phyloP scores from a whole-genome alignment of 2,797 vertebrate species.

The Rousettus madagascariensis region DNA sequence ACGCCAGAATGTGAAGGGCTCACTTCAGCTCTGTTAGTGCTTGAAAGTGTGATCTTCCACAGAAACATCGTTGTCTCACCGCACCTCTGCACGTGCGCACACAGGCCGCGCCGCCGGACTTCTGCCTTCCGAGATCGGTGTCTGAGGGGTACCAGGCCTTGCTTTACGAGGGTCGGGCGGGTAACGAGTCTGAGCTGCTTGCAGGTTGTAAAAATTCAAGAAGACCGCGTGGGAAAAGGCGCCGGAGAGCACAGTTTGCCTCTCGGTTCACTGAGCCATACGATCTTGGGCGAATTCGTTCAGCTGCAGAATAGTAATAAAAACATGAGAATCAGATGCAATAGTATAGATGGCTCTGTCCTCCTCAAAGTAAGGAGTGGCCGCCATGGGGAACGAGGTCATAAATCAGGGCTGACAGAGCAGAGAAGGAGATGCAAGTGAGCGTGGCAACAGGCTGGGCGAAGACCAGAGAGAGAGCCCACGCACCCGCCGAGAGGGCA shows the following conservation, averaged over 20 bases:
- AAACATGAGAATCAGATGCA: not conserved
- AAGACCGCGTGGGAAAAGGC: not conserved
- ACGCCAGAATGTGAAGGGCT: not conserved
- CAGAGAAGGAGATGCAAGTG: not conserved
- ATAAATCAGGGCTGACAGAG: not conserved
- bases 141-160: not conserved
- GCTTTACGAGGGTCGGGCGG: fast-evolving
- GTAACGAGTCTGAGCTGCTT: not conserved
- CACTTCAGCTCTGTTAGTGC: not conserved
- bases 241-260: not conserved
- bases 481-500: too few relatives aligned
- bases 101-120: not conserved
- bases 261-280: not conserved
- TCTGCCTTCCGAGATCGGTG: not conserved
- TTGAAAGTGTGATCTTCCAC: not conserved
- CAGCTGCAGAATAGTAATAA: not conserved
- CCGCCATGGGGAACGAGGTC: not conserved
- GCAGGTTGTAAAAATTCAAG: not conserved
- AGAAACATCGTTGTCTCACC: not conserved
- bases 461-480: not conserved
- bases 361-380: not conserved
- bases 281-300: not conserved
- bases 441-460: not conserved
- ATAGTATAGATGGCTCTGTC: not conserved
- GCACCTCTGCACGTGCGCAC: fast-evolving